Evolutionary conservation across 1,140 invertebrate species (phyloP).

Genomic region (Phymorhynchus buccinoides): DNA sequence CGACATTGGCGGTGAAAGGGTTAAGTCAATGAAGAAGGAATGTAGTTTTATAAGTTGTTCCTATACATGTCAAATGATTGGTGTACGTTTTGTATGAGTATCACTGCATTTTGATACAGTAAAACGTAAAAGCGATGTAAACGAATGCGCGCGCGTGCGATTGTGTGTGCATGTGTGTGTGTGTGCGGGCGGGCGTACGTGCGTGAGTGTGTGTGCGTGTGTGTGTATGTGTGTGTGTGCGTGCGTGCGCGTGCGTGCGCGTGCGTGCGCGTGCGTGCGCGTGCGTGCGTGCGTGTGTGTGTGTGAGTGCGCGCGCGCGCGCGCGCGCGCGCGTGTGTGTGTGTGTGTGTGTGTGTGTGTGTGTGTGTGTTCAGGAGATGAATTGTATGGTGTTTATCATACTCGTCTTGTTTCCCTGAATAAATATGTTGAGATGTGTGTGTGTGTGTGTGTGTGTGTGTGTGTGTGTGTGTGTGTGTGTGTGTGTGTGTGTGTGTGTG

Average conservation of each 20-base stretch:
- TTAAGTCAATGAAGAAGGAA: not conserved
- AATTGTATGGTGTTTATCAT: no score
- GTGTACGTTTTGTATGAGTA: not conserved
- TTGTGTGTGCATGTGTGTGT: not conserved
- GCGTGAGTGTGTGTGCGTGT: not conserved
- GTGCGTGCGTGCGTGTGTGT: constrained; percentile 10
- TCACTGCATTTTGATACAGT: no score
- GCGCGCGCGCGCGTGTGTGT: not conserved
- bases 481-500: not conserved
- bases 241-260: not conserved
- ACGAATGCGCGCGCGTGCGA: not conserved
- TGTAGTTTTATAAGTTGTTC: not conserved
- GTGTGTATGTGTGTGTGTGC: not conserved
- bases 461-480: not conserved
- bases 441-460: not conserved
- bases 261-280: not conserved
- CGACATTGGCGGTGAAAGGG: not conserved
- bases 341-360: not conserved
- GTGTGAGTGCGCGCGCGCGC: not conserved
- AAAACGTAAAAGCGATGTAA: no score
- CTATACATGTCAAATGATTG: no score
- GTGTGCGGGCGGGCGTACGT: not conserved
- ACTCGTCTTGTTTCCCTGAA: no score
- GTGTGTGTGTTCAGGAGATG: not conserved
- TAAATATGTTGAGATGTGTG: no score